Evolutionary conservation across 1,140 invertebrate species (phyloP).

Genomic region (Magallana angulata): DNA sequence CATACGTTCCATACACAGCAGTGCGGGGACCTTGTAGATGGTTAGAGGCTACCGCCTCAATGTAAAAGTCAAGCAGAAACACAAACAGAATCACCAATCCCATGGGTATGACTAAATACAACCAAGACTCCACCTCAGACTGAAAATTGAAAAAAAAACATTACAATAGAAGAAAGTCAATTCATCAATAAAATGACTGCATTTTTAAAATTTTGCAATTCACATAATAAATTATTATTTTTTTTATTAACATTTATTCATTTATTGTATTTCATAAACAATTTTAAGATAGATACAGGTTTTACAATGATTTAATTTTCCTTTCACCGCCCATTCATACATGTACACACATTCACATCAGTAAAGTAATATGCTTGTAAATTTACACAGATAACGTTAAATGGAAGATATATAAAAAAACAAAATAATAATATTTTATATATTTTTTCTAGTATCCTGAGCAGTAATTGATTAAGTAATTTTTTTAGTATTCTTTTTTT

Average conservation of each 20-base stretch:
- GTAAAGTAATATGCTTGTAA: too few relatives aligned
- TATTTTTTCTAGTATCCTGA: too few relatives aligned
- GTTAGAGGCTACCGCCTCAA: conserved; percentile 77
- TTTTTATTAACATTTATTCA: too few relatives aligned
- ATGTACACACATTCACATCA: too few relatives aligned
- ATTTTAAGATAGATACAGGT: too few relatives aligned
- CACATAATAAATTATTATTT: background rate
- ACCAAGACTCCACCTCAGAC: conserved; percentile 73
- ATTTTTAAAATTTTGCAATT: background rate
- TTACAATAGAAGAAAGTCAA: background rate
- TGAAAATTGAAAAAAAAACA: conserved; percentile 59
- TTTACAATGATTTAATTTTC: too few relatives aligned
- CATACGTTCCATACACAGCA: conserved; percentile 70
- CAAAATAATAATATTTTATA: too few relatives aligned
- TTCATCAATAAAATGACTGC: background rate
- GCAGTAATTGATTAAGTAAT: background rate
- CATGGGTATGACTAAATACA: conserved; percentile 77
- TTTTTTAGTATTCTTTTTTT: background rate
- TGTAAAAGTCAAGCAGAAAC: conserved; percentile 81
- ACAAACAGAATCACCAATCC: conserved; percentile 78
- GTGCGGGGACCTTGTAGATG: conserved; percentile 73
- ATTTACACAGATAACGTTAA: too few relatives aligned
- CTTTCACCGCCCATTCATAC: too few relatives aligned
- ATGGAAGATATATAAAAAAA: too few relatives aligned
- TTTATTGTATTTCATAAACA: too few relatives aligned